Conservation (phyloP, 2,797 vertebrate genomes). For the Triplophysa yarkandensis region DNA sequence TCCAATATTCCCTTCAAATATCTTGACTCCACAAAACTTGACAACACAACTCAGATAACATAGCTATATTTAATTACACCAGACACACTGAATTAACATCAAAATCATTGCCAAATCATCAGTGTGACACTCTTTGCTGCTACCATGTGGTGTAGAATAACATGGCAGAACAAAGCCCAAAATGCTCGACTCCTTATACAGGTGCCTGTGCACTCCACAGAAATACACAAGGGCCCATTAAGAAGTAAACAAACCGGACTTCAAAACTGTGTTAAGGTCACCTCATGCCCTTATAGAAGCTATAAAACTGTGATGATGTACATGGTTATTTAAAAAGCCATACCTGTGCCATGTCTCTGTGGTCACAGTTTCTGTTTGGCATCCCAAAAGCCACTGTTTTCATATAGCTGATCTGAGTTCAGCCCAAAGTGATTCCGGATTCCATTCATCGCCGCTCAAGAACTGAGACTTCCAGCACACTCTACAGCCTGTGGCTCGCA, state of each 20-base stretch:
- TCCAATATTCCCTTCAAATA: not conserved
- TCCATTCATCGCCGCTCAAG: constrained; percentile 25
- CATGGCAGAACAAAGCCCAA: constrained; percentile 35
- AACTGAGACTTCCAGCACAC: constrained; percentile 36
- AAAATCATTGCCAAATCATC: not conserved
- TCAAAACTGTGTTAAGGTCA: not conserved
- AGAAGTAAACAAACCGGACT: not conserved
- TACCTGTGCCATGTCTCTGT: constrained; percentile 55
- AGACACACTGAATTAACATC: not conserved
- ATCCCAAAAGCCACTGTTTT: constrained; percentile 26
- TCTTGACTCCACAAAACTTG: not conserved
- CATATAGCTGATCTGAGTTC: constrained; percentile 37
- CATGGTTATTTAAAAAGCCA: not conserved
- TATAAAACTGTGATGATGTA: not conserved
- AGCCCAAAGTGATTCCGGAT: constrained; percentile 12
- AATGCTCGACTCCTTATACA: constrained; percentile 13
- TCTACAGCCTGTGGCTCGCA: constrained; percentile 21
- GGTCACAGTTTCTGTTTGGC: constrained; percentile 42
- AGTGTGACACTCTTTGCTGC: not conserved
- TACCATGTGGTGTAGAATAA: constrained; percentile 9
- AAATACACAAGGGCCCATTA: not conserved
- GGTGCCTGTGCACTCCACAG: not conserved
- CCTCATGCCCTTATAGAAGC: not conserved
- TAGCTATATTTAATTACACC: not conserved
- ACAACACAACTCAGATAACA: not conserved